A percentile compares a stretch with the other conserved stretches of the same genome.
Conservation (phyloP, 2,888 invertebrate genomes). For the Pimpla rufipes region DNA sequence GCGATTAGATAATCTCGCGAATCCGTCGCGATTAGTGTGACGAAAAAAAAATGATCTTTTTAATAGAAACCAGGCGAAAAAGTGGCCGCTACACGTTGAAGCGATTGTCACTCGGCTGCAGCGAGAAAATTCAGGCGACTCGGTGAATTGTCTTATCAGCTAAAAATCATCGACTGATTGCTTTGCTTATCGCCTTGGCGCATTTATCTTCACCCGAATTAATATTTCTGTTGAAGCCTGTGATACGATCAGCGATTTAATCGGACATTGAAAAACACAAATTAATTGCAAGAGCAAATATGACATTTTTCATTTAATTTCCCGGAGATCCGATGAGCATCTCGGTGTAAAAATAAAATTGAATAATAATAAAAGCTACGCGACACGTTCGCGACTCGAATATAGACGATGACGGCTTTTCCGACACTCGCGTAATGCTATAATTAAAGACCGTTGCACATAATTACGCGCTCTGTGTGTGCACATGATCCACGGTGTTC, state of each 20-base stretch:
- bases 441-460: constrained; percentile 24
- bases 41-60: neutral
- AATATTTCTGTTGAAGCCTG: neutral
- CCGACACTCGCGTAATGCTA: constrained; percentile 11
- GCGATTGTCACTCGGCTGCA: neutral
- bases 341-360: neutral
- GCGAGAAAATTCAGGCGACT: neutral
- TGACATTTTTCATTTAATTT: too few relatives aligned
- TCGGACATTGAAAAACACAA: too few relatives aligned
- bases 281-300: too few relatives aligned
- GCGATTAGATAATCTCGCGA: neutral
- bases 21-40: neutral
- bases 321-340: neutral
- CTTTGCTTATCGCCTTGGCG: neutral
- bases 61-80: neutral
- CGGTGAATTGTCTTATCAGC: neutral
- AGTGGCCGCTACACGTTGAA: neutral
- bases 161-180: neutral
- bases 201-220: neutral
- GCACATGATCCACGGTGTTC: neutral
- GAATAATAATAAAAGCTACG: neutral
- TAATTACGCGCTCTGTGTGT: neutral
- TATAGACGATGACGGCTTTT: neutral
- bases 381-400: neutral
- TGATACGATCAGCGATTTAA: neutral